Conservation (phyloP, 2,797 vertebrate genomes). For the Ptychobarbus kaznakovi region DNA sequence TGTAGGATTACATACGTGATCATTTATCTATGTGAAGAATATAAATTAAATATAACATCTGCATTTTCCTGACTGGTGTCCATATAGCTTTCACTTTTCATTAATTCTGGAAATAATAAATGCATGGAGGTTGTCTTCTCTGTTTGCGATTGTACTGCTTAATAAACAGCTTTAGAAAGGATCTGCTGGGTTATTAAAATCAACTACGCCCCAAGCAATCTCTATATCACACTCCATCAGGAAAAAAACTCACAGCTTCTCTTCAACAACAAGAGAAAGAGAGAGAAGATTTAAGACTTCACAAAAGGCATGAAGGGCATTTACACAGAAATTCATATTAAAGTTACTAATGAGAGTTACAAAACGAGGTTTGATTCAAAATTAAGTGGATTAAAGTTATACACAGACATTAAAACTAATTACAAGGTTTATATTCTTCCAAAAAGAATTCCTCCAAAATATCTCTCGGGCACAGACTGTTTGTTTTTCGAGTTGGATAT, state of each 20-base stretch:
- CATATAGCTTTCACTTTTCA: background rate
- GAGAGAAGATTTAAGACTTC: background rate
- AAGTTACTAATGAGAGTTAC: conserved; percentile 6
- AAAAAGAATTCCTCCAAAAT: conserved; percentile 12
- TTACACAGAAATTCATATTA: background rate
- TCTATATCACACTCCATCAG: conserved; percentile 68
- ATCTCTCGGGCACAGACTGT: conserved; percentile 1
- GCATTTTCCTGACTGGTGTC: background rate
- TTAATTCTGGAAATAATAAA: conserved; percentile 54
- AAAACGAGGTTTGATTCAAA: conserved; percentile 34
- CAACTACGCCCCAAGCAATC: conserved; percentile 63
- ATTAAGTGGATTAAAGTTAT: conserved; percentile 10
- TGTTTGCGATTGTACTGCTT: conserved; percentile 55
- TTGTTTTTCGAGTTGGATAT: conserved; percentile 25
- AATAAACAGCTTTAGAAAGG: conserved; percentile 64
- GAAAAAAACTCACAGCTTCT: conserved; percentile 50
- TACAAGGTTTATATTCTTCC: background rate
- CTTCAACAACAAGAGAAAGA: conserved; percentile 2
- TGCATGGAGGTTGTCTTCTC: conserved; percentile 67
- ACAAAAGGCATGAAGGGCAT: background rate
- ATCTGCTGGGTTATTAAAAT: conserved; percentile 73
- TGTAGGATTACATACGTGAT: background rate
- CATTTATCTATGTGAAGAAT: conserved; percentile 3
- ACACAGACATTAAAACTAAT: conserved; percentile 36
- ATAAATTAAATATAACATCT: background rate